Evolutionary conservation across 2,888 invertebrate species (phyloP), one percentile per base, ranked within the genome.

Genomic region (Camptogramma bilineatum): DNA sequence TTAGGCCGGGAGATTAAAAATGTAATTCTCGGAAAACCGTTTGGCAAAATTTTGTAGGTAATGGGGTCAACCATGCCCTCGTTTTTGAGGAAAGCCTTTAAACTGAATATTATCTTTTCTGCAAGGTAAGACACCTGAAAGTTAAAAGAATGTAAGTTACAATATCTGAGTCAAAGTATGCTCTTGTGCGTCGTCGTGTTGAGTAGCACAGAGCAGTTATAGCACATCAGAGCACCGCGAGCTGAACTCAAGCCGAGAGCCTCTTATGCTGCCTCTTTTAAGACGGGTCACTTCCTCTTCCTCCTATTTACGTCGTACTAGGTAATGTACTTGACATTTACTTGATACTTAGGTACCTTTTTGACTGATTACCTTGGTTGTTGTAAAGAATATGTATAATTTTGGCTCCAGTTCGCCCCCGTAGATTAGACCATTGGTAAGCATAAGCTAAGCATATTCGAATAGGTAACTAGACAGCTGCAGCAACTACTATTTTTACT

Each of bases 231-330:
- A 62, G 54, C 47, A 54, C 31, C 52, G 57, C 46, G 60, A 67
- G 64, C 65, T 67, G 68, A 67, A 65, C 67, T 62, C 64, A 62
- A 54, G 65, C 56, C 61, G 57, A 78, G 72, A 46, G 76, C 56
- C 73, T 69, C 75, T 76, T 64, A 57, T 55, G 50, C 61, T 68
- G 69, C 66, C 19, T 68, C n/a, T n/a, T n/a, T 68, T 65, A 58
- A 62, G 70, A 60, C 70, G 68, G 67, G 71, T 72, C 70, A 70
- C 71, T 77, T 72, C 71, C 74, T 73, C 73, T 72, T 70, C 64
- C 69, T 71, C 70, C 74, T 74, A 72, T 76, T 76, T 74, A 70
- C 72, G 70, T 72, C 72, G 68, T 64, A 44, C 55, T 51, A 34
- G n/a, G 52, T 65, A 67, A 68, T 63, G 52, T 53, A 53, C 71